Conservation (phyloP, 2,113 vertebrate species). For the Zootoca vivipara region DNA sequence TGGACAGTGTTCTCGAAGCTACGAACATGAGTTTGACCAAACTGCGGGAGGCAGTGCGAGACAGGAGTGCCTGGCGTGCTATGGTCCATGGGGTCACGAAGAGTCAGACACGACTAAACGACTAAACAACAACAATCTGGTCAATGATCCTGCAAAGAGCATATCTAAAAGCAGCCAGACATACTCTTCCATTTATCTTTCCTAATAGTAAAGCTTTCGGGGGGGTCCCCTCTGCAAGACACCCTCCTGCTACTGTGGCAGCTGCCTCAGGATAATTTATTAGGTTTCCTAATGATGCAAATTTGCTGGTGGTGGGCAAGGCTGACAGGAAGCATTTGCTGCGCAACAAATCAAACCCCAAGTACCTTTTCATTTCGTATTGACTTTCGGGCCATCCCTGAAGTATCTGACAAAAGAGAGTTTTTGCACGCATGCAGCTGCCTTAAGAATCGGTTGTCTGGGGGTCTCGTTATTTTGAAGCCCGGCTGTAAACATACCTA, state of each 20-base stretch:
- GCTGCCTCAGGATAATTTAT: background rate
- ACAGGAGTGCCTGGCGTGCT: too few relatives aligned
- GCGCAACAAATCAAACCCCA: background rate
- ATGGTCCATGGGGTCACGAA: too few relatives aligned
- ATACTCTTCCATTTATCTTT: background rate
- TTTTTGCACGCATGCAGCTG: too few relatives aligned
- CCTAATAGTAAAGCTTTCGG: background rate
- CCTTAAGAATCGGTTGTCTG: background rate
- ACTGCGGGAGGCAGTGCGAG: too few relatives aligned
- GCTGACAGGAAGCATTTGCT: background rate
- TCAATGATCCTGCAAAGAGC: background rate
- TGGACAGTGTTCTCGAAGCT: too few relatives aligned
- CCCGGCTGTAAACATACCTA: too few relatives aligned
- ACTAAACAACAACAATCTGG: too few relatives aligned
- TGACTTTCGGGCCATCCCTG: background rate
- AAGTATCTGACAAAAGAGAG: too few relatives aligned
- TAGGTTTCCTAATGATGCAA: background rate
- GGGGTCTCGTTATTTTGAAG: background rate
- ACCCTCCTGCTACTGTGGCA: background rate
- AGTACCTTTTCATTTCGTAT: conserved; percentile 7
- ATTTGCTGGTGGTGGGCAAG: background rate
- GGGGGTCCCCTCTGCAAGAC: background rate
- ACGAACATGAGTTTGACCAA: too few relatives aligned
- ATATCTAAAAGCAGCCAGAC: background rate
- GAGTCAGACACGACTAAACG: too few relatives aligned